Evolutionary conservation across 2,113 vertebrate genomes (phyloP).

Genomic region (Ochotona princeps): DNA sequence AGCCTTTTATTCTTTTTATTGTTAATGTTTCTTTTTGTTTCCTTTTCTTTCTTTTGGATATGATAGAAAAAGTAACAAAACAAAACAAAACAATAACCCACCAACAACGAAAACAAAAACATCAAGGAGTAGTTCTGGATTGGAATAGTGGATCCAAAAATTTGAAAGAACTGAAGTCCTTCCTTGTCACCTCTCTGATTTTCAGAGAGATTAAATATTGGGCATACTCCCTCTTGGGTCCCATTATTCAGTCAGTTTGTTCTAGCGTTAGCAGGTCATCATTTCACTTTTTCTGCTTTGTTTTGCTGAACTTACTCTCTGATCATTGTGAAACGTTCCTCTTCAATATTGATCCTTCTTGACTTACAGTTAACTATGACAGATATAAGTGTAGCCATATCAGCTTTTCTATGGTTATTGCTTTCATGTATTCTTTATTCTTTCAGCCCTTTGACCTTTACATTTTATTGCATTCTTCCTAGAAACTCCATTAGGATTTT

Average conservation of each 20-base stretch:
- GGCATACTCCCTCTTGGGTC: accelerated
- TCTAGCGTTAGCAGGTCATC: background rate
- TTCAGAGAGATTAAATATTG: background rate
- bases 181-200: background rate
- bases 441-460: no score
- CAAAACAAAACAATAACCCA: background rate
- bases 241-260: background rate
- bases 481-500: no score
- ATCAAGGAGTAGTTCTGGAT: background rate
- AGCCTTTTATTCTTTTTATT: background rate
- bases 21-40: background rate
- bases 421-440: background rate
- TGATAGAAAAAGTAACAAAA: background rate
- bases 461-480: no score
- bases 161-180: background rate
- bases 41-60: background rate
- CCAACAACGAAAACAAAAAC: no score
- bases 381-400: background rate
- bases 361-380: background rate
- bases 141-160: background rate
- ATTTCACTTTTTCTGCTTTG: background rate
- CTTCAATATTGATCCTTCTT: background rate
- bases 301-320: background rate
- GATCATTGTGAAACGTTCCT: background rate
- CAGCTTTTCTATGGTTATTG: background rate